Percentiles rank a stretch among this genome's conserved stretches.
Evolutionary conservation across 2,888 invertebrate species (phyloP).

Genomic region (Drosophila anomalata): DNA sequence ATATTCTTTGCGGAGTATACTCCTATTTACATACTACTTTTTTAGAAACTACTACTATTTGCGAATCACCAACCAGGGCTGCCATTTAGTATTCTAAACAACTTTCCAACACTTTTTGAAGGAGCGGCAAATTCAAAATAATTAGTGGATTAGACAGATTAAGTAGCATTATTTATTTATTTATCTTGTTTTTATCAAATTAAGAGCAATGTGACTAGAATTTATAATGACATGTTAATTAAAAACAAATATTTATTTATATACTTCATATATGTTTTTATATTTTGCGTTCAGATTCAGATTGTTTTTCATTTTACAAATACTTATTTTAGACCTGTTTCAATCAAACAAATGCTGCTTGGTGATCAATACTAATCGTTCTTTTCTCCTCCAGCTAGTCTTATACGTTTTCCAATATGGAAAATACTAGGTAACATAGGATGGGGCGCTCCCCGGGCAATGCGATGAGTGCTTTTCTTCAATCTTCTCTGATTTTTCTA

Average conservation of each 20-base stretch:
- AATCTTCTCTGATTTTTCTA: slow-evolving; percentile 8
- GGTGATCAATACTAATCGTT: slow-evolving; percentile 73
- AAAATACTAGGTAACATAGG: slow-evolving; percentile 59
- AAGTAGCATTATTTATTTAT: too few species aligned
- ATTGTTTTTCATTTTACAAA: slow-evolving; percentile 27
- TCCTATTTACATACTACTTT: too few species aligned
- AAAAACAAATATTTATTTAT: slow-evolving; percentile 13
- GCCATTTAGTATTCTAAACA: background rate
- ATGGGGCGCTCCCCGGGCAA: slow-evolving; percentile 32
- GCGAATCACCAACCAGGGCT: background rate
- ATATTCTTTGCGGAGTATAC: too few species aligned
- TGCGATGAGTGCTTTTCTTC: slow-evolving; percentile 44
- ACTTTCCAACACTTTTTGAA: background rate
- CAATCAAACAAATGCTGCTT: slow-evolving; percentile 74
- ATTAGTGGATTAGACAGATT: too few species aligned
- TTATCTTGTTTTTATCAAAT: too few species aligned
- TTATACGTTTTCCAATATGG: slow-evolving; percentile 68
- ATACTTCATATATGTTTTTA: slow-evolving; percentile 45
- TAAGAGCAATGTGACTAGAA: too few species aligned
- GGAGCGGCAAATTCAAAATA: background rate
- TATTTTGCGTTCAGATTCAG: slow-evolving; percentile 23
- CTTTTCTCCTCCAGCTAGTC: slow-evolving; percentile 32
- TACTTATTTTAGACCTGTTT: slow-evolving; percentile 68
- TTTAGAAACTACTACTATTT: too few species aligned
- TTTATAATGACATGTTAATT: too few species aligned